Evolutionary conservation across 2,888 invertebrate genomes (phyloP).

Genomic region (Eupithecia abbreviata): DNA sequence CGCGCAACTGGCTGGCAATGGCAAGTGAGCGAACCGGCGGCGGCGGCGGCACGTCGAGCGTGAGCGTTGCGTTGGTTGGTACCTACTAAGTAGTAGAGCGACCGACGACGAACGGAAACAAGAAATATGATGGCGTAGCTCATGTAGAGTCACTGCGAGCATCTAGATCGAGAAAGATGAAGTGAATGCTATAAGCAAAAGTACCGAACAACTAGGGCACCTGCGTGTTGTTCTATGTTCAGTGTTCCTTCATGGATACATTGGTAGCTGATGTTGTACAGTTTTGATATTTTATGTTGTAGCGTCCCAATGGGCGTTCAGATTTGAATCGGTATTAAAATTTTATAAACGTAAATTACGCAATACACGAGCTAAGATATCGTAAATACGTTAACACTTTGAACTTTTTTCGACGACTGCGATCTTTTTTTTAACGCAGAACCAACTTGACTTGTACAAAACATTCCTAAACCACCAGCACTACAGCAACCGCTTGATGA

Average conservation of each 20-base stretch:
- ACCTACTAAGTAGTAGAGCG: slow-evolving; percentile 22
- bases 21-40: slow-evolving; percentile 9
- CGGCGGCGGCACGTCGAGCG: slow-evolving; percentile 37
- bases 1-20: slow-evolving; percentile 65
- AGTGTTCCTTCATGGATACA: not conserved
- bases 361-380: not conserved
- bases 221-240: not conserved
- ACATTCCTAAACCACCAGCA: not conserved
- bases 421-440: too few species aligned
- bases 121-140: slow-evolving; percentile 47
- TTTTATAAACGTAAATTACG: not conserved
- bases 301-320: not conserved
- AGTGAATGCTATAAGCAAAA: not conserved
- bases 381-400: not conserved
- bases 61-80: slow-evolving; percentile 15
- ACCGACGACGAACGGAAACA: slow-evolving; percentile 53
- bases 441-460: not conserved
- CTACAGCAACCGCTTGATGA: not conserved
- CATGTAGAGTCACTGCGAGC: slow-evolving; percentile 1
- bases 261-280: not conserved
- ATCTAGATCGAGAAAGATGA: not conserved
- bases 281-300: not conserved
- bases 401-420: too few species aligned
- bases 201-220: not conserved
- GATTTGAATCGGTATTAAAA: not conserved